Evolutionary conservation across 2,888 invertebrate species (phyloP).

Genomic region (Drosophila ezoana): DNA sequence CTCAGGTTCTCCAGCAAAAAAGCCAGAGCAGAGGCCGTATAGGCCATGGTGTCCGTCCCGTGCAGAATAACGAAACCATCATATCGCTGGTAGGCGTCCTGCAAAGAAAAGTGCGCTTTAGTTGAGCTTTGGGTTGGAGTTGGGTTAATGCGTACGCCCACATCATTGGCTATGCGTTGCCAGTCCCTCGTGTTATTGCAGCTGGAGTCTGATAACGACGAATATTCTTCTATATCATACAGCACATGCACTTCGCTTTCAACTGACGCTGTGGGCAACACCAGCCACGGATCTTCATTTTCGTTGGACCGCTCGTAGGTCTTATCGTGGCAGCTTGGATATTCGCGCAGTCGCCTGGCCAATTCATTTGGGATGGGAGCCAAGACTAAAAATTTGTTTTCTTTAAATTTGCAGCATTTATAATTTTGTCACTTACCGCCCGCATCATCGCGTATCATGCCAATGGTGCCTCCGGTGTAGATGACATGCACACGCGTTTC

Average conservation of each 20-base stretch:
- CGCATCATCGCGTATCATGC: constrained; percentile 92
- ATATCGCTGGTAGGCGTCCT: constrained; percentile 91
- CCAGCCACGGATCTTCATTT: constrained; percentile 85
- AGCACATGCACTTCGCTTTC: constrained; percentile 86
- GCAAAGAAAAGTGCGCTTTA: constrained; percentile 51
- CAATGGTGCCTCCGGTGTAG: constrained; percentile 98
- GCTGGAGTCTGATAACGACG: constrained; percentile 94
- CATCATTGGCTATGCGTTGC: constrained; percentile 93
- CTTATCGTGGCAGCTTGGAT: constrained; percentile 93
- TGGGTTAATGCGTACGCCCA: constrained; percentile 87
- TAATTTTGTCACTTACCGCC: constrained; percentile 87
- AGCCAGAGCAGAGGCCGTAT: constrained; percentile 97
- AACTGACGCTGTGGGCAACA: constrained; percentile 86
- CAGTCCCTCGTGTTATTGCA: constrained; percentile 96
- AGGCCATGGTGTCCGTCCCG: constrained; percentile 97
- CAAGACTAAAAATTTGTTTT: constrained; percentile 87
- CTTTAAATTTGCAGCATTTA: neutral
- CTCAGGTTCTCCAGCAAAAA: constrained; percentile 98
- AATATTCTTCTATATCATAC: constrained; percentile 93
- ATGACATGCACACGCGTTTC: constrained; percentile 92
- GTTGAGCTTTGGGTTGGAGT: neutral
- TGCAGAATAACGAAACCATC: constrained; percentile 98
- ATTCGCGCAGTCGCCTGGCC: constrained; percentile 85
- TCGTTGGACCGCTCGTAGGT: constrained; percentile 87
- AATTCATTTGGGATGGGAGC: constrained; percentile 83